Evolutionary conservation across 2,797 vertebrate genomes (phyloP).

Genomic region (Antrozous pallidus): DNA sequence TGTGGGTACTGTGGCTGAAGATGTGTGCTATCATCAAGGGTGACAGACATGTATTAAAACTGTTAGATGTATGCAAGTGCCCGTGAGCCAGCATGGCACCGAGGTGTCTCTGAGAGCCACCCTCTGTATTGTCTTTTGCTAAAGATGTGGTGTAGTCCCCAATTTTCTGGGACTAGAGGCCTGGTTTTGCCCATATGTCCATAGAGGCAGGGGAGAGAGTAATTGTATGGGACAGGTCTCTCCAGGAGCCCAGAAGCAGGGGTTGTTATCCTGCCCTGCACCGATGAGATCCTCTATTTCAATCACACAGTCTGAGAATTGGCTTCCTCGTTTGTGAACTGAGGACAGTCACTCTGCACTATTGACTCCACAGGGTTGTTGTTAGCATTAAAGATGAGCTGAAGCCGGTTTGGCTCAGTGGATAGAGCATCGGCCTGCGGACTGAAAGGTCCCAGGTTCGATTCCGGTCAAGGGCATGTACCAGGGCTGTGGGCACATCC

Average conservation of each 20-base stretch:
- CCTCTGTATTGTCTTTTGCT: neutral
- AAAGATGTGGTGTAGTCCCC: neutral
- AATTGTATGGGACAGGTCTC: neutral
- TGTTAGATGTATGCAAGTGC: neutral
- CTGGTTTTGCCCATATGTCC: neutral
- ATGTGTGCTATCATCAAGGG: accelerated
- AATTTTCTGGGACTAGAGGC: neutral
- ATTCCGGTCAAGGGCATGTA: no score
- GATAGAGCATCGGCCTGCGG: no score
- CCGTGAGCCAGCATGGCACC: accelerated
- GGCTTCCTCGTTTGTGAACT: neutral
- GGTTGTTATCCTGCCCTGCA: neutral
- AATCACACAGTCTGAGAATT: neutral
- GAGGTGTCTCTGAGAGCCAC: neutral
- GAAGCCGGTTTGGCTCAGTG: no score
- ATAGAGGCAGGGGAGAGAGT: accelerated
- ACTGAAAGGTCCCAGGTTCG: no score
- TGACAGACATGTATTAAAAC: neutral
- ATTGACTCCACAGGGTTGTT: neutral
- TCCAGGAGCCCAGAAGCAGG: neutral
- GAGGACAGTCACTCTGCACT: neutral
- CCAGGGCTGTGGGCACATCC: no score
- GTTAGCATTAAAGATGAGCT: conserved; percentile 1
- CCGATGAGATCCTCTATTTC: neutral
- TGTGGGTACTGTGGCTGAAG: accelerated